Percentiles rank a stretch among this genome's conserved stretches.
These are phyloP conservation scores for Octodon degus DNA, from an alignment of 2,113 vertebrate genomes.

Conservation along the genomic window DNA sequence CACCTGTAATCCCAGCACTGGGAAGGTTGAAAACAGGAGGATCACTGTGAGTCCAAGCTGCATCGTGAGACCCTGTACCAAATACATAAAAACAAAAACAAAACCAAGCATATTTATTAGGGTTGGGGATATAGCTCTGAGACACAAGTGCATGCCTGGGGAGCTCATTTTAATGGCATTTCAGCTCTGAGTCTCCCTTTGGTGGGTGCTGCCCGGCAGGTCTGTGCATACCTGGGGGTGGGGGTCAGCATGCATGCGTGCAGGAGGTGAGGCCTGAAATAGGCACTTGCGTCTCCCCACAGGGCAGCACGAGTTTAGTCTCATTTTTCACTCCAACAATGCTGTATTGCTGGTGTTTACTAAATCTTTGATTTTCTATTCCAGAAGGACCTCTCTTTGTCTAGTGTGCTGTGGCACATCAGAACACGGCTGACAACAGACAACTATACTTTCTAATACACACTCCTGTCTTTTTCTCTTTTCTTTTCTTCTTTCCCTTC, in stretches of 20 bases:
- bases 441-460: not conserved
- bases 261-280: slow-evolving; percentile 43
- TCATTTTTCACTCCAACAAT: not conserved
- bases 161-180: slow-evolving; percentile 79
- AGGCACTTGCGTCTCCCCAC: not conserved
- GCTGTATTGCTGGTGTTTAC: not conserved
- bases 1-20: no score
- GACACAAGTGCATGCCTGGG: not conserved
- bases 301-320: not conserved
- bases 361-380: slow-evolving; percentile 49
- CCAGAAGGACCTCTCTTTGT: not conserved
- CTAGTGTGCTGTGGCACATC: not conserved
- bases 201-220: slow-evolving; percentile 73
- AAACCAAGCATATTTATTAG: no score
- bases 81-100: no score
- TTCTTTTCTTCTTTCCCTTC: not conserved
- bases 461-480: not conserved
- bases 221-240: not conserved
- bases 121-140: no score
- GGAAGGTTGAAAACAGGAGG: no score
- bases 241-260: not conserved
- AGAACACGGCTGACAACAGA: not conserved
- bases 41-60: no score
- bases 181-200: slow-evolving; percentile 60
- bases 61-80: no score